A percentile compares a stretch with the other conserved stretches of the same genome.
These are phyloP conservation scores for Heterodera carotae DNA, from an alignment of 1,140 invertebrate genomes.

Conservation along the genomic window DNA sequence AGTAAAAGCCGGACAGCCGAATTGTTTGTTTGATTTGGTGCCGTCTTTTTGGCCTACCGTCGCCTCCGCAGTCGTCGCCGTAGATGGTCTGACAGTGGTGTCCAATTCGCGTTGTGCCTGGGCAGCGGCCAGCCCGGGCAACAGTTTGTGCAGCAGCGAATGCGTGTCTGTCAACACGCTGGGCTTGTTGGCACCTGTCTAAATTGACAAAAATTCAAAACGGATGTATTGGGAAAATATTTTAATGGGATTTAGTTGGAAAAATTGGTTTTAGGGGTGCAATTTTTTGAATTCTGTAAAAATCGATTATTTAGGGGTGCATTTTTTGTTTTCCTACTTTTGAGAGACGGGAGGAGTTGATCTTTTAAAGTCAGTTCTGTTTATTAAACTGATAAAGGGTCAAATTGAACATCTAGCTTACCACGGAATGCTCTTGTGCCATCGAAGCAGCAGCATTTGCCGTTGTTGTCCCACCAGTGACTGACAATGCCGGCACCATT, in stretches of 20 bases:
- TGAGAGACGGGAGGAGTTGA: too few species aligned
- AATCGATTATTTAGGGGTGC: too few species aligned
- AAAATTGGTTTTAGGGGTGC: too few species aligned
- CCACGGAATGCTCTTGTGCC: neutral
- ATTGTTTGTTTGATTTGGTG: neutral
- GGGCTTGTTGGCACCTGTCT: conserved; percentile 34
- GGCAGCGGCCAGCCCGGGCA: conserved; percentile 35
- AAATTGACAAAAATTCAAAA: neutral
- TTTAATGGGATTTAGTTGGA: too few species aligned
- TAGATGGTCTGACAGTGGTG: conserved; percentile 1
- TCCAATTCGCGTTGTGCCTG: conserved; percentile 15
- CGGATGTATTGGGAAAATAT: too few species aligned
- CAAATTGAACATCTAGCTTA: too few species aligned
- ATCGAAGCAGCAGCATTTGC: neutral
- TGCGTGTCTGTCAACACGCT: conserved; percentile 25
- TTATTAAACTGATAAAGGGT: too few species aligned
- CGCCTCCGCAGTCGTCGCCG: neutral
- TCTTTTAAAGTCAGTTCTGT: too few species aligned
- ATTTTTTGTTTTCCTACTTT: too few species aligned
- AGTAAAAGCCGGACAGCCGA: too few species aligned
- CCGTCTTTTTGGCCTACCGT: neutral
- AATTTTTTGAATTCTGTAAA: too few species aligned
- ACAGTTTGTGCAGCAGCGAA: conserved; percentile 39
- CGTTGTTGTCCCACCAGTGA: neutral
- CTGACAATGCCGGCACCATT: neutral